Evolutionary conservation across 2,888 invertebrate species (phyloP).

Genomic region (Cantharis rufa): DNA sequence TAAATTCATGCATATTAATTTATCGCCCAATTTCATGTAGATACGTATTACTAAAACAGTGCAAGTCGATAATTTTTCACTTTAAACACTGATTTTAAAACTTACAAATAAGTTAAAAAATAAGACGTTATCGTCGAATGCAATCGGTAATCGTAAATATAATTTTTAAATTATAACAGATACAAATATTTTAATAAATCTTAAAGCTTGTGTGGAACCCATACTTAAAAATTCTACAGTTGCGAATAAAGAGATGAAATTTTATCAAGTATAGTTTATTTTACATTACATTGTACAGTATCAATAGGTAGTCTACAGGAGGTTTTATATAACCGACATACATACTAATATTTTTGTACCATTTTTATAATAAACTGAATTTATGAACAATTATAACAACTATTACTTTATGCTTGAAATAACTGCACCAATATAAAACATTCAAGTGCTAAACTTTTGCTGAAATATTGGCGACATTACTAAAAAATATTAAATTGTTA

Average conservation of each 20-base stretch:
- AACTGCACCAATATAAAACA: not conserved
- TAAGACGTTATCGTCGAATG: not conserved
- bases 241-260: not conserved
- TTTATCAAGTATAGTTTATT: not conserved
- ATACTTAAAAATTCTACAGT: not conserved
- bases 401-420: not conserved
- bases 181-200: not conserved
- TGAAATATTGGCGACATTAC: not conserved
- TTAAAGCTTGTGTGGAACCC: not conserved
- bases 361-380: not conserved
- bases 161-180: not conserved
- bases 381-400: not conserved
- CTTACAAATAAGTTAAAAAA: too few species aligned
- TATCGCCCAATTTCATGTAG: too few species aligned
- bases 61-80: too few species aligned
- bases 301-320: not conserved
- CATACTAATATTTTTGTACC: not conserved
- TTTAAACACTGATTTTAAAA: too few species aligned
- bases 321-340: not conserved
- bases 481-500: not conserved
- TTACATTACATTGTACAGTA: not conserved
- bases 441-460: not conserved
- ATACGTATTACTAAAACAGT: too few species aligned
- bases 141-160: not conserved
- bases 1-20: too few species aligned